Evolutionary conservation across 2,888 invertebrate species (phyloP), one percentile per base, ranked within the genome.

Genomic region (Heliconius sara): DNA sequence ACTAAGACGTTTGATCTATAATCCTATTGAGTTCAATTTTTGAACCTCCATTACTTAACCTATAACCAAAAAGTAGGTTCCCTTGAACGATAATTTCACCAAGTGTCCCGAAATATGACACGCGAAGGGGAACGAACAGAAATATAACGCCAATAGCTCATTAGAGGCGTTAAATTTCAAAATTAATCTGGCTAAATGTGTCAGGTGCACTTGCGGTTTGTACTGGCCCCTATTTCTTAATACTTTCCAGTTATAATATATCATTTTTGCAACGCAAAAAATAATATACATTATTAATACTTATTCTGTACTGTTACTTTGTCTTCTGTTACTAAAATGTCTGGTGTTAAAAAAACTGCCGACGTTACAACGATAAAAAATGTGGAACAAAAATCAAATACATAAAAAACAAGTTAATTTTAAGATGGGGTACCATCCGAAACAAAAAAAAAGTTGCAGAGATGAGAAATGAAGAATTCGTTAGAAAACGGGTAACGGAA

Each of bases 151-250:
- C 25, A 25, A 25, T 9, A 73, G n/a, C 60, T 73, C 39, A 39
- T 73, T 60, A 60, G 60, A 73, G 73, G 73, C 73, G 73, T 73
- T 73, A 73, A 60, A 73, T 73, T 73, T 73, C 73, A 73, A 73
- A 73, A 73, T 73, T 73, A 73, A 73, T 73, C 73, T 73, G 72
- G 72, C 57, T 39, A 60, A 73, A 73, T 73, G 34, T 73, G 73
- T 73, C 73, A 73, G 73, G 73, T 73, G 73, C 34, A 39, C 60
- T 73, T 73, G 73, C 60, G 73, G 73, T 73, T 73, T n/a, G n/a
- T 6, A 60, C 73, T 60, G 30, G 39, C 39, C 73, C 34, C 73
- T 73, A 60, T 16, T 73, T 60, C 34, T 73, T 73, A 19, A 73
- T 34, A 73, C 25, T 25, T n/a, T 34, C 16, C 9, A 57, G 57